A percentile compares a stretch with the other conserved stretches of the same genome.
Conservation (phyloP, 2,797 vertebrate genomes). For the Danio jaintianensis region DNA sequence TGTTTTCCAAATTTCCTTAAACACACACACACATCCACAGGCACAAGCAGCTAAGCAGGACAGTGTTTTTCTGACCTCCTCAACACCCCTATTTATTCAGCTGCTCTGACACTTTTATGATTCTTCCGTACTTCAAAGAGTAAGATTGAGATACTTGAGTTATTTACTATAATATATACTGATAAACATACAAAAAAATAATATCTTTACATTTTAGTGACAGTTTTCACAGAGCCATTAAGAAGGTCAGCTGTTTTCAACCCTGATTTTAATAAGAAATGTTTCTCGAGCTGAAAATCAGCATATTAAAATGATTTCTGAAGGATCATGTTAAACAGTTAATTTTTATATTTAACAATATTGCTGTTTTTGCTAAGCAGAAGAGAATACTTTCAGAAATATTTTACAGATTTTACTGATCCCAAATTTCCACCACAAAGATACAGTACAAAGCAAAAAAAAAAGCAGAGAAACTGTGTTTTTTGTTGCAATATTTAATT, state of each 20-base stretch:
- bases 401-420: neutral
- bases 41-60: slow-evolving; percentile 16
- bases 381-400: no score
- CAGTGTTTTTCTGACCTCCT: slow-evolving; percentile 57
- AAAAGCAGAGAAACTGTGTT: neutral
- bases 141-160: slow-evolving; percentile 2
- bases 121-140: slow-evolving; percentile 29
- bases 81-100: slow-evolving; percentile 43
- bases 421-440: neutral
- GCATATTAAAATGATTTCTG: slow-evolving; percentile 1
- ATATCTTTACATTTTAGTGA: neutral
- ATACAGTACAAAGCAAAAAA: neutral
- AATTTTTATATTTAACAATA: no score
- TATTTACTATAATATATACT: neutral
- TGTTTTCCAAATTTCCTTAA: slow-evolving; percentile 76
- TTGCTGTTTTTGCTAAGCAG: no score
- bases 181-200: neutral
- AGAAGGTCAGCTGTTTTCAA: neutral
- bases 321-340: neutral
- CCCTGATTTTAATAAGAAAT: neutral
- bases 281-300: neutral
- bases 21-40: slow-evolving; percentile 16
- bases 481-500: slow-evolving; percentile 24
- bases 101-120: slow-evolving; percentile 23
- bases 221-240: neutral